Percentiles rank a stretch among this genome's conserved stretches.
Evolutionary conservation across 2,888 invertebrate genomes (phyloP).

Genomic region (Eupsilia transversa): DNA sequence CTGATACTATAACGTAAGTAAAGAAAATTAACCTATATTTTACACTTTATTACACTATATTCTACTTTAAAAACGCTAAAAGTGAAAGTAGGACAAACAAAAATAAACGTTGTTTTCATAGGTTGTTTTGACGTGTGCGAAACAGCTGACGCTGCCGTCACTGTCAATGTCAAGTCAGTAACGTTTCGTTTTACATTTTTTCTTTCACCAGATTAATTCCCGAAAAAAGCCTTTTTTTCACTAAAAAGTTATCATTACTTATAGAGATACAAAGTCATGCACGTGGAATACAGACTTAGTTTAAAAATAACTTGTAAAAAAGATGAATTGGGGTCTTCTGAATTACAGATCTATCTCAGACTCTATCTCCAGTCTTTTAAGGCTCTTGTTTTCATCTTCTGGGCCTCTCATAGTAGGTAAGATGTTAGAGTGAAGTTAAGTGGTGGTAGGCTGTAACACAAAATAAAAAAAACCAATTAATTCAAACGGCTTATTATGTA

Average conservation of each 20-base stretch:
- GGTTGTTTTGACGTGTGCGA: constrained; percentile 25
- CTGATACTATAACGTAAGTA: constrained; percentile 4
- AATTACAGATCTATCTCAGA: neutral
- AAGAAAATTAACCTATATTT: constrained; percentile 20
- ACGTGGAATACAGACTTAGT: neutral
- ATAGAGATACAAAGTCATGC: neutral
- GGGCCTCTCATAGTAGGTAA: too few species aligned
- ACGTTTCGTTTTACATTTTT: constrained; percentile 38
- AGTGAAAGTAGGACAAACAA: constrained; percentile 54
- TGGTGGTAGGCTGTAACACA: neutral
- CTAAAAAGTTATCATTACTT: neutral
- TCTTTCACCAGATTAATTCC: neutral
- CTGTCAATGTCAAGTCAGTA: constrained; percentile 43
- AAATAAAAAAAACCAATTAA: constrained; percentile 17
- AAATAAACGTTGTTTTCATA: constrained; percentile 57
- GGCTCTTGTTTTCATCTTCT: neutral
- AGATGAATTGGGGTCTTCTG: neutral
- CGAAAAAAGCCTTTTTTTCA: neutral
- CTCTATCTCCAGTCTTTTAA: neutral
- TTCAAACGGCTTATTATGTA: constrained; percentile 4
- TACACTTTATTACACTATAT: constrained; percentile 14
- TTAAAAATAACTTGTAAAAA: neutral
- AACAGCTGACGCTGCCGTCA: constrained; percentile 51
- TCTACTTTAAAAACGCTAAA: constrained; percentile 34
- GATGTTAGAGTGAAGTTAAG: neutral